A percentile compares a stretch with the other conserved stretches of the same genome.
These are phyloP conservation scores for Clangula hyemalis DNA, from an alignment of 2,797 vertebrate species.

Conservation along the genomic window DNA sequence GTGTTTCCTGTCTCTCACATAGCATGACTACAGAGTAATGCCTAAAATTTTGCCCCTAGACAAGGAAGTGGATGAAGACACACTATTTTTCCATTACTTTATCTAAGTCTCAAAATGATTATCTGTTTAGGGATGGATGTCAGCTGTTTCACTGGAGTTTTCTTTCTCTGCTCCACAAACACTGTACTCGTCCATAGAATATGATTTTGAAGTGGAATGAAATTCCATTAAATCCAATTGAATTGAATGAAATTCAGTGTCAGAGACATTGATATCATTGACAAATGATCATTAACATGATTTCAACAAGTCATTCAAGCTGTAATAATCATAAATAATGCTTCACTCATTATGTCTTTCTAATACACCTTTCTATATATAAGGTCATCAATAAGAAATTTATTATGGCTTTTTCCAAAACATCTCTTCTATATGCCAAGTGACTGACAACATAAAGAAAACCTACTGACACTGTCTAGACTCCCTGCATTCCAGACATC, in stretches of 20 bases:
- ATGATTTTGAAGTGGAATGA: neutral
- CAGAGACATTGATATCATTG: neutral
- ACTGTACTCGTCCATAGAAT: accelerated
- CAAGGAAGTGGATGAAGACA: neutral
- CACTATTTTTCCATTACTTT: neutral
- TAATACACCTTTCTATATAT: neutral
- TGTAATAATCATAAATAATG: neutral
- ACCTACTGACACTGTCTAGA: neutral
- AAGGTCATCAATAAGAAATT: neutral
- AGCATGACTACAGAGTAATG: neutral
- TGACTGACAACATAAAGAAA: neutral
- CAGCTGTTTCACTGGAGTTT: neutral
- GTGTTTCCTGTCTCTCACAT: neutral
- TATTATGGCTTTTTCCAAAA: neutral
- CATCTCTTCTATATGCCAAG: neutral
- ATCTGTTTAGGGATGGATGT: neutral
- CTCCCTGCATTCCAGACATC: neutral
- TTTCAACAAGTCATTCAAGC: neutral
- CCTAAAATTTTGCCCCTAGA: neutral
- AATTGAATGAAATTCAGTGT: neutral
- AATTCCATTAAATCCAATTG: neutral
- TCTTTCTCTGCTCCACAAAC: neutral
- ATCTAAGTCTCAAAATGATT: neutral
- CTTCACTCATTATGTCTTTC: neutral
- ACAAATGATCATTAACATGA: neutral